Base-by-base conservation (phyloP, 1,140 invertebrate genomes). In the Chrysoperla carnea region DNA sequence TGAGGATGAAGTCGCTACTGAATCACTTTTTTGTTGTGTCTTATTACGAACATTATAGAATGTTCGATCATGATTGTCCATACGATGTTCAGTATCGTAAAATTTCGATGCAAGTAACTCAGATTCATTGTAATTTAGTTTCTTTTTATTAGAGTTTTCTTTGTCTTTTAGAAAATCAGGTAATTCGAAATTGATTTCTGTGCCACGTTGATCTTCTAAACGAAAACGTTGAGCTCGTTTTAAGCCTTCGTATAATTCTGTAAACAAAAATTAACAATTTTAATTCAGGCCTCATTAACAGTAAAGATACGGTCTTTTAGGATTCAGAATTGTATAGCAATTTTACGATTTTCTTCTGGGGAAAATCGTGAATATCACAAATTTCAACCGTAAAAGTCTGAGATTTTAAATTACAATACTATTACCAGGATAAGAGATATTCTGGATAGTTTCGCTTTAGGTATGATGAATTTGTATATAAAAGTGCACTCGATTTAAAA, bases 161-260 rank as follows among this genome's bases (percentile, higher is more conserved):
- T 67, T 67, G 44, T 69, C 74, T 61, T 81, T 81, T 12, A 85
- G 60, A 59, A 86, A 84, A 50, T 85, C 82, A 3, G 82, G 81
- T 38, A 84, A 59, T 61, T 84, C 79, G 51, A 79, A 81, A 56
- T 84, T 84, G 1, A 84, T 82, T 62, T 82, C 78, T 1, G 78
- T 84, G 36, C 82, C 83, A 48, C 84, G 65, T 60, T 88, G 83
- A 58, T 87, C 84, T 57, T 87, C 83, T 36, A 87, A 58, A 15
- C 83, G 66, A 39, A 72, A 72, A 48, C 76, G 59, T 57, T 86
- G 82, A 4, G 79, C 81, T 46, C 78, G 66, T 58, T 82, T 82
- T 45, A 86, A 59, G 27, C 81, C 78, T 57, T 85, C 82, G 49
- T 83, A 79, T 41, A 60, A 39, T 51, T 60, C 58, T 59, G 46